A percentile compares a stretch with the other conserved stretches of the same genome.
Evolutionary conservation across 2,888 invertebrate genomes (phyloP).

Genomic region (Cephonodes hylas): DNA sequence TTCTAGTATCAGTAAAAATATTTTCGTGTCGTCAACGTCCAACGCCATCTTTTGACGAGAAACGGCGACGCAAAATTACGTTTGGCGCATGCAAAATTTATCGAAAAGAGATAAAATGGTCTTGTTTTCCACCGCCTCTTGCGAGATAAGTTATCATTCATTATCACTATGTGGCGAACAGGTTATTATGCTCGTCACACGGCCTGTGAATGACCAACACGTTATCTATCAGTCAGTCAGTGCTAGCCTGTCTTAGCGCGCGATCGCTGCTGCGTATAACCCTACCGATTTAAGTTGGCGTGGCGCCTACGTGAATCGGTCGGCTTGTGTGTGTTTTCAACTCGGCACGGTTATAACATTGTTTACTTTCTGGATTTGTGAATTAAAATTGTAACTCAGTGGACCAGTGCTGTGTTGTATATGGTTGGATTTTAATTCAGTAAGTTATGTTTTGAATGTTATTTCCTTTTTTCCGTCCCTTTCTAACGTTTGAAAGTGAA

Average conservation of each 20-base stretch:
- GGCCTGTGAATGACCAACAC: not conserved
- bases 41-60: constrained; percentile 3
- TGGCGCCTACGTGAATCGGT: not conserved
- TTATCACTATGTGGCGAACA: constrained; percentile 20
- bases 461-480: constrained; percentile 1
- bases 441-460: not conserved
- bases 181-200: constrained; percentile 17
- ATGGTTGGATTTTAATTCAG: not conserved
- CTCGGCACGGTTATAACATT: constrained; percentile 13
- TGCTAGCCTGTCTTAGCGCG: constrained; percentile 12
- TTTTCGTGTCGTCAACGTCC: too few species aligned
- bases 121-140: constrained; percentile 16
- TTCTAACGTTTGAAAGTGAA: constrained; percentile 1
- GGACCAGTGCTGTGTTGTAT: not conserved
- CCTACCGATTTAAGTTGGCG: constrained; percentile 8
- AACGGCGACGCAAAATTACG: not conserved
- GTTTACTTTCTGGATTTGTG: constrained; percentile 14
- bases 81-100: not conserved
- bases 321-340: constrained; percentile 17
- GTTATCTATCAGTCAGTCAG: constrained; percentile 18
- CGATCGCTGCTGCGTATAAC: constrained; percentile 15
- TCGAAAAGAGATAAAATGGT: constrained; percentile 15
- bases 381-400: not conserved
- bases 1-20: too few species aligned
- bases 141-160: constrained; percentile 24